Conservation (phyloP, 2,113 vertebrate genomes). For the Pituophis catenifer region DNA sequence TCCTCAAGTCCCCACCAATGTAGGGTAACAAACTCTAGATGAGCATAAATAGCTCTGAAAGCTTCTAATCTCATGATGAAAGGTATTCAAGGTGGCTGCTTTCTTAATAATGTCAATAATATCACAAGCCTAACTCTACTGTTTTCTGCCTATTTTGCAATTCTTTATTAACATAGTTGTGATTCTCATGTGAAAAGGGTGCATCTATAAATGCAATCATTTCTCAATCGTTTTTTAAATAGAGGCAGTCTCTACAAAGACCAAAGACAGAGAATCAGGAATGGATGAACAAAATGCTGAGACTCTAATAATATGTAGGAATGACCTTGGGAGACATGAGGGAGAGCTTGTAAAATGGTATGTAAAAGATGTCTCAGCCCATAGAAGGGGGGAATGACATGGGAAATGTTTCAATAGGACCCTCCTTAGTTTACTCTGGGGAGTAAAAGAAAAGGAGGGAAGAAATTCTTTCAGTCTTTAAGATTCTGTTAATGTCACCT, state of each 20-base stretch:
- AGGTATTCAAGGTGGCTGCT: not conserved
- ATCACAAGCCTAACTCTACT: not conserved
- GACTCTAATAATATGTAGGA: not conserved
- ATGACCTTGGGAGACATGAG: not conserved
- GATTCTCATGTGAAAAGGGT: not conserved
- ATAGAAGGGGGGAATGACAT: not conserved
- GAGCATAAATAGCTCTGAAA: not conserved
- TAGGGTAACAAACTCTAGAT: not conserved
- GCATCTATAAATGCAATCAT: not conserved
- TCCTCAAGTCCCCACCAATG: not conserved
- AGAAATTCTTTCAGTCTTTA: not conserved
- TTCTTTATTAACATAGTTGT: not conserved
- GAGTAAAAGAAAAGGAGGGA: not conserved
- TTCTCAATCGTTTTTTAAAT: not conserved
- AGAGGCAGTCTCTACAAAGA: not conserved
- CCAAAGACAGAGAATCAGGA: not conserved
- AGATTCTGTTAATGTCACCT: not conserved
- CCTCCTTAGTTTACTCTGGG: not conserved
- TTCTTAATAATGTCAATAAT: not conserved
- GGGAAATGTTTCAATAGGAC: not conserved
- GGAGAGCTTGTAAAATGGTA: not conserved
- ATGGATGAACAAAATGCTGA: not conserved
- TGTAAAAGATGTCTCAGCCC: not conserved
- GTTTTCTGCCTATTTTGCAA: not conserved
- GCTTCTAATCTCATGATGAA: too few relatives aligned